Conservation (phyloP, 2,113 vertebrate genomes). For the Ibidorhyncha struthersii region DNA sequence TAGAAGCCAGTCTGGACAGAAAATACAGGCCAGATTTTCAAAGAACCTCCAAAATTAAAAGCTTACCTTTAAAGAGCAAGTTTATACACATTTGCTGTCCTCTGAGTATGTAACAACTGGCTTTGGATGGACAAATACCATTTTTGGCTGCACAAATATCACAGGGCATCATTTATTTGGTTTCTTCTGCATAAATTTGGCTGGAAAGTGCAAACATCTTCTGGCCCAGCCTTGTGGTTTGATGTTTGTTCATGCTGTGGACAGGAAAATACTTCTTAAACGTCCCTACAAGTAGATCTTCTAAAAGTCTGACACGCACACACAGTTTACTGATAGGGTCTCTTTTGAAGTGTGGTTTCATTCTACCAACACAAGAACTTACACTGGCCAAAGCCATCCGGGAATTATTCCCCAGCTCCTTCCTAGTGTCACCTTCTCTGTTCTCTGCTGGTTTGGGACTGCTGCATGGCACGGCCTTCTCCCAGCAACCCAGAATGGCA, state of each 20-base stretch:
- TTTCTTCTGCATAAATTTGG: background rate
- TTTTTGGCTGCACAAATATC: background rate
- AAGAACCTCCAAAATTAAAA: background rate
- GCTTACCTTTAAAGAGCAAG: background rate
- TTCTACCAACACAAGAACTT: background rate
- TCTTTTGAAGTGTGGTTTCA: fast-evolving
- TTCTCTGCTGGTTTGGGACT: background rate
- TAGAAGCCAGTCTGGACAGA: background rate
- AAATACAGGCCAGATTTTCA: background rate
- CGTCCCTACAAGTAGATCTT: background rate
- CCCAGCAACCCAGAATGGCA: background rate
- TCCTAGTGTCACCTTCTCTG: background rate
- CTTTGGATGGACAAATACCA: background rate
- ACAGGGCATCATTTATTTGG: background rate
- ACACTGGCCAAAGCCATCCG: background rate
- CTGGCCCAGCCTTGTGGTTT: background rate
- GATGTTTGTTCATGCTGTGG: background rate
- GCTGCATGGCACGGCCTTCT: background rate
- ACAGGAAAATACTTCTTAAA: background rate
- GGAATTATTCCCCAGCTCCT: background rate
- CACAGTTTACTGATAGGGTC: too few relatives aligned
- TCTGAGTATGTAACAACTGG: background rate
- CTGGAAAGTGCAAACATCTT: background rate
- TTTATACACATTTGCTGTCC: background rate
- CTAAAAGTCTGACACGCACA: background rate